Evolutionary conservation across 2,888 invertebrate species (phyloP).

Genomic region (Scaptomyza parva): DNA sequence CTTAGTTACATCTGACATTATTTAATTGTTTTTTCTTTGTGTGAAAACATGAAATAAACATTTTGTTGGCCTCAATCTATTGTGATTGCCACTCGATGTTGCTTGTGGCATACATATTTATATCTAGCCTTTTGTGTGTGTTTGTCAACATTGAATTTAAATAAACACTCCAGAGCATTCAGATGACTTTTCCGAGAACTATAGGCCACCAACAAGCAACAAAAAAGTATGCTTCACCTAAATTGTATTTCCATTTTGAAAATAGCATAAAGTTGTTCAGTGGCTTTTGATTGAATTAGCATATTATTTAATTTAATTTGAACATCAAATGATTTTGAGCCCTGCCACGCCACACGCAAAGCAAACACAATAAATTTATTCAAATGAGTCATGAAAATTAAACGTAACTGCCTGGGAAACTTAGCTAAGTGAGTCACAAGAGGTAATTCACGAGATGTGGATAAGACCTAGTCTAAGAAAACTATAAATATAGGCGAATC

Average conservation of each 20-base stretch:
- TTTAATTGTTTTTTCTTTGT: neutral
- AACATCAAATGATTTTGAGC: constrained; percentile 7
- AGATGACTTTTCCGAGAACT: constrained; percentile 7
- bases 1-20: neutral
- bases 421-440: constrained; percentile 13
- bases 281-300: constrained; percentile 43
- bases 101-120: constrained; percentile 26
- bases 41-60: constrained; percentile 19
- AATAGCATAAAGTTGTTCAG: constrained; percentile 16
- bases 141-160: constrained; percentile 26
- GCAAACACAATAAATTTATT: constrained; percentile 56
- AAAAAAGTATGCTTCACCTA: constrained; percentile 23
- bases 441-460: constrained; percentile 57
- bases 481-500: constrained; percentile 68
- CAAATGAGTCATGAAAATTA: constrained; percentile 73
- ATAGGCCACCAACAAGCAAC: neutral
- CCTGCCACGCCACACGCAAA: neutral
- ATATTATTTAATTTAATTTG: constrained; percentile 45
- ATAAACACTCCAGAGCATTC: constrained; percentile 24
- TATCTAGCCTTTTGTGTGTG: constrained; percentile 15
- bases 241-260: constrained; percentile 16
- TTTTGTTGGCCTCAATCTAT: constrained; percentile 28
- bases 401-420: constrained; percentile 35
- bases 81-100: constrained; percentile 6
- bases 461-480: constrained; percentile 50